phyloP scores from a whole-genome alignment of 53 echinoderm and acorn worm species.

The Apostichopus leukothele region DNA sequence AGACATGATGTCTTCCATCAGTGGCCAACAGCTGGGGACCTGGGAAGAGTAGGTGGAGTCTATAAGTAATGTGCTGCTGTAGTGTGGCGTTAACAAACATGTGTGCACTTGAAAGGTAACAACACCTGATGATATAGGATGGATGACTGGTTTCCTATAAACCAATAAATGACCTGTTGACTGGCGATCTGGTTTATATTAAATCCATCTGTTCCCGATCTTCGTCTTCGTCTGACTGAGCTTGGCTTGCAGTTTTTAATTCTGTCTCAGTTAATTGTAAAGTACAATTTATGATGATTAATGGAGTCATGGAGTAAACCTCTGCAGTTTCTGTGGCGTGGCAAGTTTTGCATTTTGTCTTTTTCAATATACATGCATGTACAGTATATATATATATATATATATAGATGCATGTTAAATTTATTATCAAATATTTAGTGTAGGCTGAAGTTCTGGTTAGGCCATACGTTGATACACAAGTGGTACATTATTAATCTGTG shows the following conservation, averaged over 20 bases:
- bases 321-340: constrained; percentile 32
- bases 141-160: constrained; percentile 9
- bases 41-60: too few relatives aligned
- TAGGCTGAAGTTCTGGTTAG: too few relatives aligned
- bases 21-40: neutral
- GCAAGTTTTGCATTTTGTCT: neutral
- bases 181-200: too few relatives aligned
- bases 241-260: too few relatives aligned
- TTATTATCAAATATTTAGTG: too few relatives aligned
- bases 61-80: neutral
- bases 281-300: neutral
- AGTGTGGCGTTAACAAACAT: constrained; percentile 12
- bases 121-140: neutral
- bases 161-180: constrained; percentile 31
- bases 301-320: constrained; percentile 37
- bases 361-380: too few relatives aligned
- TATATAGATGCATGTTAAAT: too few relatives aligned
- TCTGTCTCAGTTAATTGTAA: too few relatives aligned
- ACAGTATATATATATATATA: too few relatives aligned
- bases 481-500: too few relatives aligned
- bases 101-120: neutral
- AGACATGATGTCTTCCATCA: neutral
- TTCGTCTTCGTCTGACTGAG: neutral
- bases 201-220: too few relatives aligned
- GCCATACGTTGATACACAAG: too few relatives aligned